Base-by-base conservation (phyloP, 2,888 invertebrate genomes). In the Acleris holmiana region DNA sequence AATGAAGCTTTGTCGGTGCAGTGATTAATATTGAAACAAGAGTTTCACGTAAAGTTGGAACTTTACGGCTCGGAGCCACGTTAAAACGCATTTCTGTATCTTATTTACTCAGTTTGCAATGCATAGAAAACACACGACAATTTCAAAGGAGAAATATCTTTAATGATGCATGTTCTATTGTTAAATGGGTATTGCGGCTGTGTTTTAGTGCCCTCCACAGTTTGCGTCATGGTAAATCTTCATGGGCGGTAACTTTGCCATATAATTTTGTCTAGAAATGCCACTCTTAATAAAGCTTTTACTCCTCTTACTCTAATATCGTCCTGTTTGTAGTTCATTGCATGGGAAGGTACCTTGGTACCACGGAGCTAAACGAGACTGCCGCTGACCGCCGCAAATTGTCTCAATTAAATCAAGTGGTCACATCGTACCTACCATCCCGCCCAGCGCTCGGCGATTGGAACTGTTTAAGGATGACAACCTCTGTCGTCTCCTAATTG, bases 391-490 rank as follows among this genome's bases (percentile, higher is more conserved):
- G 68, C 56, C 61, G 62, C 66, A 71, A 73, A 80, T 88, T 86
- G 87, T 82, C 79, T 85, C 83, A 87, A 88, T 89, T 85, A 88
- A 85, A 89, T 87, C 83, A 89, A 88, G 82, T 82, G 84, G 83
- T 75, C 77, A 74, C 77, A 76, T 76, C 72, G 77, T 29, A 29
- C 69, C 74, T n/a, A 74, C 69, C 74, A 69, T 59, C 66, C 69
- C 47, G 68, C 63, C 66, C 71, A 69, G 77, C 78, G 78, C 75
- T 69, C 77, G 73, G 72, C 75, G 76, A 74, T 79, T 75, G 80
- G 74, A 75, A 79, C 76, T 77, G 69, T 73, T 75, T 74, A 76
- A 73, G 74, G 64, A 79, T 73, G 75, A 73, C 73, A 73, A 74
- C 68, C 73, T 71, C 73, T 74, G 76, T 73, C 73, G 67, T 71